phyloP scores from a whole-genome alignment of 2,797 vertebrate genomes.

The Steatocranus sp. region DNA sequence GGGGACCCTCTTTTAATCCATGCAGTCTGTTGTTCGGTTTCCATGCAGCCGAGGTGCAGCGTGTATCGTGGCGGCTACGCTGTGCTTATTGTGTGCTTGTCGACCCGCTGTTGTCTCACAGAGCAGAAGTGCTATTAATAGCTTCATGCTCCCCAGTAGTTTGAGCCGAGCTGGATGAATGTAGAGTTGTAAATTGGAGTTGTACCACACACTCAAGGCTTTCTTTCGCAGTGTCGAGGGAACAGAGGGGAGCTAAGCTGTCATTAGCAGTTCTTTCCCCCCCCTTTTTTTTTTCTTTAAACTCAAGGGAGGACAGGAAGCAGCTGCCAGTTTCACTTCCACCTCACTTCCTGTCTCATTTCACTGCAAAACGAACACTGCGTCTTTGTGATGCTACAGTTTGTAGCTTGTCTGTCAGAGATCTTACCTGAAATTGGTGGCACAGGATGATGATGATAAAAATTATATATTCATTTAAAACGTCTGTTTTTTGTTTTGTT shows the following conservation, averaged over 20 bases:
- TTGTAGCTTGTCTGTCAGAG: neutral
- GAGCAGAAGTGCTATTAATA: conserved; percentile 70
- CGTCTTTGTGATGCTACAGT: neutral
- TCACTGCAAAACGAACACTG: neutral
- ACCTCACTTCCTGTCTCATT: conserved; percentile 37
- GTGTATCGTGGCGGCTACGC: conserved; percentile 32
- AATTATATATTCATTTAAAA: neutral
- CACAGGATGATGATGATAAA: neutral
- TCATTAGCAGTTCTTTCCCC: neutral
- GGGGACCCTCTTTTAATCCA: conserved; percentile 48
- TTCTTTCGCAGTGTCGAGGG: conserved; percentile 3
- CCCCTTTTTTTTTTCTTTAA: neutral
- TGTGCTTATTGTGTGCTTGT: conserved; percentile 53
- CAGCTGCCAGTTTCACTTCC: conserved; percentile 49
- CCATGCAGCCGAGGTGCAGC: conserved; percentile 8
- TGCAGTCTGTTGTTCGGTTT: conserved; percentile 39
- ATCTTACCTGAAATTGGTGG: neutral
- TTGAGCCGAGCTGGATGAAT: too few relatives aligned
- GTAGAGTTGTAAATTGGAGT: conserved; percentile 62
- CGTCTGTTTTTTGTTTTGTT: neutral
- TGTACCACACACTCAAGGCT: conserved; percentile 25
- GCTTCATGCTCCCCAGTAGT: conserved; percentile 52
- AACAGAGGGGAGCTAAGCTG: conserved; percentile 9
- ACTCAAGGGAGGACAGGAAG: conserved; percentile 47
- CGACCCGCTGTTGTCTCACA: conserved; percentile 53